These are phyloP conservation scores for Lateolabrax maculatus DNA, from an alignment of 2,797 vertebrate genomes.

Conservation along the genomic window DNA sequence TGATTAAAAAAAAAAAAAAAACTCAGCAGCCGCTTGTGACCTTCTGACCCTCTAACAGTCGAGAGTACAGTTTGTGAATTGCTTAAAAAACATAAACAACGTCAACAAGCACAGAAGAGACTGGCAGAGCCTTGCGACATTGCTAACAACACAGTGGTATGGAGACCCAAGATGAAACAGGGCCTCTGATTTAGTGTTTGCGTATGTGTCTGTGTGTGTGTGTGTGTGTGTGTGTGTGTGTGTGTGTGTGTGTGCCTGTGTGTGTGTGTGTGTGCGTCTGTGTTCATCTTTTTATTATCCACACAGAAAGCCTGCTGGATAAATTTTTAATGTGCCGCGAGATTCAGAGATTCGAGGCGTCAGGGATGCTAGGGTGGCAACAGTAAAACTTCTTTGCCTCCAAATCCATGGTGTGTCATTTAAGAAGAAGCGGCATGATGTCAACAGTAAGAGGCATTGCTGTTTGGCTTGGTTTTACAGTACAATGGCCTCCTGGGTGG, in stretches of 20 bases:
- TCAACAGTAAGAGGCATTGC: slow-evolving; percentile 54
- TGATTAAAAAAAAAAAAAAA: slow-evolving; percentile 17
- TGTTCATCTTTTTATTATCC: slow-evolving; percentile 71
- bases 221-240: slow-evolving; percentile 23
- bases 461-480: slow-evolving; percentile 50
- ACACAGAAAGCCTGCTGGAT: slow-evolving; percentile 65
- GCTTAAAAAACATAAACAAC: slow-evolving; percentile 33
- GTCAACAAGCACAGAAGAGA: slow-evolving; percentile 10
- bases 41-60: slow-evolving; percentile 35
- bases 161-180: slow-evolving; percentile 41
- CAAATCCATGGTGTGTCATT: slow-evolving; percentile 71
- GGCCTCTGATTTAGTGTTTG: slow-evolving; percentile 56
- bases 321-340: slow-evolving; percentile 76
- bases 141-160: slow-evolving; percentile 33
- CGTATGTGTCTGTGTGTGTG: slow-evolving; percentile 8
- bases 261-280: slow-evolving; percentile 20
- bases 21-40: slow-evolving; percentile 34
- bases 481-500: slow-evolving; percentile 47
- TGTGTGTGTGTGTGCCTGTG: slow-evolving; percentile 16
- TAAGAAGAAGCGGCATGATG: slow-evolving; percentile 59
- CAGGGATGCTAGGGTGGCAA: slow-evolving; percentile 61
- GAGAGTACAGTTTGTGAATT: neutral
- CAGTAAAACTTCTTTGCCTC: slow-evolving; percentile 69
- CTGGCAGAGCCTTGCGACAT: neutral
- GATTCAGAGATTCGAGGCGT: slow-evolving; percentile 62